phyloP scores from a whole-genome alignment of 1,140 invertebrate genomes.

The Micrasema longulum region DNA sequence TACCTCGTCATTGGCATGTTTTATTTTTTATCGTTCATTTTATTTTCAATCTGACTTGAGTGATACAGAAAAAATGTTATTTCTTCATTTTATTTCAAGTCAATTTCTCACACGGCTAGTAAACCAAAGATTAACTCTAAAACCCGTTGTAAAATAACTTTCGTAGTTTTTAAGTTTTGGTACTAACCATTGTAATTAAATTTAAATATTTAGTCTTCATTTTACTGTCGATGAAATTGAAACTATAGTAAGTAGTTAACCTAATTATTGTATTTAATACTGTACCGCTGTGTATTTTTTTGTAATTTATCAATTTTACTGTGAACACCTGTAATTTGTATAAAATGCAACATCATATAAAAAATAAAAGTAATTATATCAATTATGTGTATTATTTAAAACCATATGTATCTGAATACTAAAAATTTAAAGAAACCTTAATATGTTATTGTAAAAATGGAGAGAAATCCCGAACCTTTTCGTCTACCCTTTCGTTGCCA shows the following conservation, averaged over 20 bases:
- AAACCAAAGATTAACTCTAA: slow-evolving; percentile 48
- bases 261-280: background rate
- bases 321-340: background rate
- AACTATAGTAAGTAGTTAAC: background rate
- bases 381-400: background rate
- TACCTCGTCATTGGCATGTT: too few relatives aligned
- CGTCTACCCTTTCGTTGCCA: too few relatives aligned
- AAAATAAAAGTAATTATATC: slow-evolving; percentile 27
- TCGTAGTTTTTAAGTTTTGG: slow-evolving; percentile 10
- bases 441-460: too few relatives aligned
- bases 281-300: background rate
- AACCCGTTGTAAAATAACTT: slow-evolving; percentile 36
- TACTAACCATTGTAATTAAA: background rate
- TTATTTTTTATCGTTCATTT: background rate
- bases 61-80: slow-evolving; percentile 9
- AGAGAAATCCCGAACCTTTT: too few relatives aligned
- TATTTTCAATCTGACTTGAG: slow-evolving; percentile 9
- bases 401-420: too few relatives aligned
- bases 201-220: too few relatives aligned
- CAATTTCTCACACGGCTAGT: slow-evolving; percentile 50
- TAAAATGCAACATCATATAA: slow-evolving; percentile 7
- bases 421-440: too few relatives aligned
- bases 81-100: background rate
- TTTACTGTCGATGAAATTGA: background rate
- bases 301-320: background rate